phyloP scores from a whole-genome alignment of 1,140 invertebrate genomes.

The Streblospio benedicti region DNA sequence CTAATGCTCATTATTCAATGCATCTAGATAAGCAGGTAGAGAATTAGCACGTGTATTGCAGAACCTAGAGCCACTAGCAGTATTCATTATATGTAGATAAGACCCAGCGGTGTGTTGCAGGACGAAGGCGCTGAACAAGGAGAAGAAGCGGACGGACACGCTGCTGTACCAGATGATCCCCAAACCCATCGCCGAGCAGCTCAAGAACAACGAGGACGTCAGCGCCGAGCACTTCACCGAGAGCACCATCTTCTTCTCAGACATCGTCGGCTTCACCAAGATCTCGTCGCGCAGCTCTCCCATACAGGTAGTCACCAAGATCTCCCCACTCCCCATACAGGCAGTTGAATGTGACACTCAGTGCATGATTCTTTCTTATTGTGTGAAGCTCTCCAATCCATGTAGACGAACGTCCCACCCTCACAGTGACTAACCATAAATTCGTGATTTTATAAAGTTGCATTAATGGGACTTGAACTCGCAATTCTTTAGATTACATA shows the following conservation, averaged over 20 bases:
- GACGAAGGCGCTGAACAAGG: conserved; percentile 34
- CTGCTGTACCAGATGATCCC: conserved; percentile 38
- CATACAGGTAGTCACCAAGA: conserved; percentile 13
- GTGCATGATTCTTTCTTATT: no score
- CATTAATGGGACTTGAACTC: no score
- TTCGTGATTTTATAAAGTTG: no score
- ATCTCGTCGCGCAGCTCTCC: conserved; percentile 73
- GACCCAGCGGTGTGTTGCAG: conserved; percentile 13
- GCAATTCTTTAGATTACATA: no score
- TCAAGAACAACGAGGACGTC: conserved; percentile 11
- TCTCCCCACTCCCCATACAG: no score
- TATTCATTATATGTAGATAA: neutral
- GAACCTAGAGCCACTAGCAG: neutral
- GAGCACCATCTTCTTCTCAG: conserved; percentile 66
- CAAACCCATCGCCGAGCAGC: conserved; percentile 15
- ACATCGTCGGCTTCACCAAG: conserved; percentile 68
- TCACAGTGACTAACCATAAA: no score
- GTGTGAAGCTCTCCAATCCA: no score
- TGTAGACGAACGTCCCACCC: no score
- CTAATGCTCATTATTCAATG: neutral
- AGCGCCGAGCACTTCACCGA: conserved; percentile 8
- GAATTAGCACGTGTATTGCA: neutral
- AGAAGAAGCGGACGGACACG: conserved; percentile 33
- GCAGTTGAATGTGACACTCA: no score
- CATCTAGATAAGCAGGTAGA: neutral